phyloP scores from a whole-genome alignment of 2,797 vertebrate genomes.

The Anabacerthia variegaticeps region DNA sequence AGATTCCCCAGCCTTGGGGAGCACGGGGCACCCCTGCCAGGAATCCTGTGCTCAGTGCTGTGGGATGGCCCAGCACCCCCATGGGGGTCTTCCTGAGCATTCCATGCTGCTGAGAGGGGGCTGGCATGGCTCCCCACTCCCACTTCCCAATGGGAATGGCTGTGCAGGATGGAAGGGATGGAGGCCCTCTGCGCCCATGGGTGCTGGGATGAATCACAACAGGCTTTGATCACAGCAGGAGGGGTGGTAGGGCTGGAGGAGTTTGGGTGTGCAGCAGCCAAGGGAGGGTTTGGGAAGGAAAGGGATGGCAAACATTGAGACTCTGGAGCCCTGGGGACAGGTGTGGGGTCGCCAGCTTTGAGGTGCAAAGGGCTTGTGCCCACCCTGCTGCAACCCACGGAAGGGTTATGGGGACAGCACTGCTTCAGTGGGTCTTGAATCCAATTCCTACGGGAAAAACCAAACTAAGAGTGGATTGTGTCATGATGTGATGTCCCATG shows the following conservation, averaged over 20 bases:
- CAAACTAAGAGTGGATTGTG: neutral
- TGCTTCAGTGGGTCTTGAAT: accelerated
- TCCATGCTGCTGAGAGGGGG: neutral
- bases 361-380: neutral
- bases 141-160: accelerated
- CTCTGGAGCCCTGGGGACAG: accelerated
- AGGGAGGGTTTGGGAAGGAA: neutral
- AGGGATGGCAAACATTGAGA: neutral
- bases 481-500: accelerated
- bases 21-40: neutral
- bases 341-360: accelerated
- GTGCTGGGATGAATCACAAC: accelerated
- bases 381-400: neutral
- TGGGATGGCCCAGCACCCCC: neutral
- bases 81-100: accelerated
- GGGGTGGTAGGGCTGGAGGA: neutral
- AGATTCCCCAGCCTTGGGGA: neutral
- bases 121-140: accelerated
- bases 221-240: accelerated
- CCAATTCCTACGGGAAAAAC: neutral
- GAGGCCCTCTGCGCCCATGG: accelerated
- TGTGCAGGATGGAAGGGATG: neutral
- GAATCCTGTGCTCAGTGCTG: neutral
- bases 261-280: neutral
- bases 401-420: neutral